Base-by-base conservation (phyloP, 2,888 invertebrate genomes). In the Sarcophaga caerulescens region DNA sequence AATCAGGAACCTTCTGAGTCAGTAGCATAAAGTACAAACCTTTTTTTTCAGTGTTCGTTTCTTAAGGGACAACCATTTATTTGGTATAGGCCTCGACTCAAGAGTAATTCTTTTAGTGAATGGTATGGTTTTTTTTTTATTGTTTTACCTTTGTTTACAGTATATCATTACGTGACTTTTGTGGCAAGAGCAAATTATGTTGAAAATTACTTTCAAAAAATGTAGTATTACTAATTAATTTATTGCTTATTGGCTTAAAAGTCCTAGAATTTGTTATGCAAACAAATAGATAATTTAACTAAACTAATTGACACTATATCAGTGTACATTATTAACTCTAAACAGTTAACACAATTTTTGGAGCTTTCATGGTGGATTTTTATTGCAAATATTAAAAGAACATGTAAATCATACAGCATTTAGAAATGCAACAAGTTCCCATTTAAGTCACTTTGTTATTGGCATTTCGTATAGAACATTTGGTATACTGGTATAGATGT, bases 1-100 rank as follows among this genome's bases (percentile, higher is more conserved):
- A 14, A 47, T 76, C 23, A 59, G 44, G 63, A 69, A 57, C 81
- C 35, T 73, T 68, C 68, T 68, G 44, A 63, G 65, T 65, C 35
- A 79, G 44, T 71, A 68, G 59, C 35, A 68, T 35, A 62, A 70
- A 45, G 75, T 84, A 84, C 84, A 81, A 85, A 85, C 84, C 81
- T 85, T 85, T 81, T 79, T 25, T 60, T 59, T 35, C 35, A 66
- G 71, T 60, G n/a, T 65, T 44, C 21, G 69, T 57, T 60, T 75
- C 65, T 23, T 70, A 60, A 66, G 4, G 52, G 21, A 21, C 52
- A 52, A 52, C 52, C 52, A 52, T 17, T 10, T 14, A 12, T 52
- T 52, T 52, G 52, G 52, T 52, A 52, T 52, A 10, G 52, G 52
- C 12, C 52, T 52, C 17, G 47, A 47, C 52, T 52, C 17, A 8